A percentile compares a stretch with the other conserved stretches of the same genome.
Evolutionary conservation across 2,797 vertebrate species (phyloP).

Genomic region (Acropternis orthonyx): DNA sequence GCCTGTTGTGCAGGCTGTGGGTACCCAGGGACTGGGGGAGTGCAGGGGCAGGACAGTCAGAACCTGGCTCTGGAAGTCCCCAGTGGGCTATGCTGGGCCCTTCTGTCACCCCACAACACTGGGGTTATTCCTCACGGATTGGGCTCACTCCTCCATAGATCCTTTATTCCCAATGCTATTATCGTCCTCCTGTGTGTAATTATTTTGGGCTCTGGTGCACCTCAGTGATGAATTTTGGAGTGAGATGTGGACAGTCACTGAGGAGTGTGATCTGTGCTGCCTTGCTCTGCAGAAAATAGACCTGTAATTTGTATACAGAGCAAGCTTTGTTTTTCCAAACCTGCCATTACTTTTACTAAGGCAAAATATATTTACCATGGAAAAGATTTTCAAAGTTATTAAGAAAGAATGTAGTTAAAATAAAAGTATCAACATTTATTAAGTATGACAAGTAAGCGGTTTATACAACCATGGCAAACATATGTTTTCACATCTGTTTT

Average conservation of each 20-base stretch:
- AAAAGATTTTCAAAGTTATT: slow-evolving; percentile 70
- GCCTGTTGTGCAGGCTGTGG: too few relatives aligned
- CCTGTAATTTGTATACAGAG: not conserved
- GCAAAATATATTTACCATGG: slow-evolving; percentile 52
- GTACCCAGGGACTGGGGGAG: not conserved
- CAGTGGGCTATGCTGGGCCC: not conserved
- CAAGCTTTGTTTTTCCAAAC: not conserved
- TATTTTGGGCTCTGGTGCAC: not conserved
- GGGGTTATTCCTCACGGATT: not conserved
- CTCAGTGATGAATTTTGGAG: not conserved
- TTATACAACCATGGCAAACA: slow-evolving; percentile 74
- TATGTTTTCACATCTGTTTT: slow-evolving; percentile 83
- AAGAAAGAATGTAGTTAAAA: slow-evolving; percentile 66
- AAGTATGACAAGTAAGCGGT: slow-evolving; percentile 75
- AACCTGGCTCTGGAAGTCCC: not conserved
- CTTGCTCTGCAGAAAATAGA: not conserved
- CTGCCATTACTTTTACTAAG: slow-evolving; percentile 30
- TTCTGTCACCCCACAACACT: too few relatives aligned
- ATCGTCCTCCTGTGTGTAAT: not conserved
- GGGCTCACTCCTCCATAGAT: not conserved
- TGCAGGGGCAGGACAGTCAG: not conserved
- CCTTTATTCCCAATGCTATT: not conserved
- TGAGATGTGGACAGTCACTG: not conserved
- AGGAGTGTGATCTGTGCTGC: not conserved
- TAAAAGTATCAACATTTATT: slow-evolving; percentile 75